Percentiles rank a stretch among this genome's conserved stretches.
Evolutionary conservation across 2,797 vertebrate species (phyloP).

Genomic region (Hoplostethus atlanticus): DNA sequence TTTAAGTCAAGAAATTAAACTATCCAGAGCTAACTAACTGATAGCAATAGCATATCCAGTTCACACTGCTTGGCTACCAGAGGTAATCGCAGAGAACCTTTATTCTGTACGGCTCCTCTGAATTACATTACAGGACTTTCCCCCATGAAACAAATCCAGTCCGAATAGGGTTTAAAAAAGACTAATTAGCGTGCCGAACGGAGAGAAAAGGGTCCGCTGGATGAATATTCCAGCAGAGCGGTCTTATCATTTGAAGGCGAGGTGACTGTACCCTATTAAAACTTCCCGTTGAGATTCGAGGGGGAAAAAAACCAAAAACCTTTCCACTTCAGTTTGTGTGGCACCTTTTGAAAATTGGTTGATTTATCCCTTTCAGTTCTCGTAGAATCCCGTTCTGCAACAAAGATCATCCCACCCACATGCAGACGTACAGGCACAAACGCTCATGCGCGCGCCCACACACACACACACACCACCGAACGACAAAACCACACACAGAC

Average conservation of each 20-base stretch:
- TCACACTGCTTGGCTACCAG: constrained; percentile 3
- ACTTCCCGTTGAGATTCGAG: constrained; percentile 33
- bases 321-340: constrained; percentile 51
- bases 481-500: neutral
- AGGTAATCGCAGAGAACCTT: constrained; percentile 25
- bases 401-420: constrained; percentile 59
- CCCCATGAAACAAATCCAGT: constrained; percentile 27
- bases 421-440: neutral
- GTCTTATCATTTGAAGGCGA: constrained; percentile 50
- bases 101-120: constrained; percentile 22
- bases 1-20: neutral
- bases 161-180: constrained; percentile 36
- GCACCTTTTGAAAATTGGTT: constrained; percentile 58
- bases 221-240: constrained; percentile 57
- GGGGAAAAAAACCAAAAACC: constrained; percentile 15
- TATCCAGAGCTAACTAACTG: constrained; percentile 14
- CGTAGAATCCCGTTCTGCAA: constrained; percentile 55
- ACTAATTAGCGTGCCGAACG: constrained; percentile 65
- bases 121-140: constrained; percentile 45
- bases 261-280: constrained; percentile 30
- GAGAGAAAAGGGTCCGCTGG: constrained; percentile 38
- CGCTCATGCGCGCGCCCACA: neutral
- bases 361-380: constrained; percentile 65
- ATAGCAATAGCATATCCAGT: too few relatives aligned
- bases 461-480: constrained; percentile 1